Evolutionary conservation across 2,113 vertebrate species (phyloP).

Genomic region (Albula glossodonta): DNA sequence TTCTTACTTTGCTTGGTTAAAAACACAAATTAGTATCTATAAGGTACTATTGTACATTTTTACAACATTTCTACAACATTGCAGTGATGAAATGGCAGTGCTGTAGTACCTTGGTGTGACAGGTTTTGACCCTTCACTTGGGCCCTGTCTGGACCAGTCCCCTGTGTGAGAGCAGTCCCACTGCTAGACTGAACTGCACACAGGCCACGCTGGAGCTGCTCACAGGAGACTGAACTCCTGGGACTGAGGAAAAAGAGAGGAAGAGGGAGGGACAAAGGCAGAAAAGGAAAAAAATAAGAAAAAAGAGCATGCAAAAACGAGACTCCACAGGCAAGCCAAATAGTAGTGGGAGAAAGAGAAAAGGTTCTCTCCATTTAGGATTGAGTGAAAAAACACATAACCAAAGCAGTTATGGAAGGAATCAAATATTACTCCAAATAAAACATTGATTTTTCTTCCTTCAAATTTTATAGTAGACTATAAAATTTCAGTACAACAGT

Average conservation of each 20-base stretch:
- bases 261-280: slow-evolving; percentile 33
- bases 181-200: background rate
- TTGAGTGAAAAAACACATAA: background rate
- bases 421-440: background rate
- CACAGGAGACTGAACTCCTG: background rate
- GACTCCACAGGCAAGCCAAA: background rate
- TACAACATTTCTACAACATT: background rate
- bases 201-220: background rate
- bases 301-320: slow-evolving; percentile 14
- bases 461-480: background rate
- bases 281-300: slow-evolving; percentile 6
- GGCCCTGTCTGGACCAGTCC: too few species aligned
- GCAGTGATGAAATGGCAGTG: background rate
- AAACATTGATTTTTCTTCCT: background rate
- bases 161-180: background rate
- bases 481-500: background rate
- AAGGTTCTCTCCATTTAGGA: background rate
- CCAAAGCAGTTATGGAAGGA: background rate
- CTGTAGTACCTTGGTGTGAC: background rate
- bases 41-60: background rate
- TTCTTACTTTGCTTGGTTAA: too few species aligned
- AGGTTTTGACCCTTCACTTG: background rate
- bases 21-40: too few species aligned
- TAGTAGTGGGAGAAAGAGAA: slow-evolving; percentile 18
- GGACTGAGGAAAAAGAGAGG: slow-evolving; percentile 49